Evolutionary conservation across 2,888 invertebrate species (phyloP).

Genomic region (Hyppa rectilinea): DNA sequence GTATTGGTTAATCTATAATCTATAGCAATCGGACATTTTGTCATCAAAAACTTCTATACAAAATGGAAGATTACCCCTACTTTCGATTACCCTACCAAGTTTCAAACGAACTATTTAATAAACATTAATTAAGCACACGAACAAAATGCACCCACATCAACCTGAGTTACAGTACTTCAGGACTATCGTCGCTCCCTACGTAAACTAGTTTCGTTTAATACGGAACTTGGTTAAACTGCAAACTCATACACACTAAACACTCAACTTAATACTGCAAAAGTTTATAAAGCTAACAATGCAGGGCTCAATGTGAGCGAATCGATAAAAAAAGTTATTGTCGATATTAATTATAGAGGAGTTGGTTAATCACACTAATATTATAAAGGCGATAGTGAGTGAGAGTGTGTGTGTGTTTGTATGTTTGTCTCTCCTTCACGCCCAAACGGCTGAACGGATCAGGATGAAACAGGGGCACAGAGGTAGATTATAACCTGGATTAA

Average conservation of each 20-base stretch:
- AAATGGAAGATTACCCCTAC: constrained; percentile 3
- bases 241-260: constrained; percentile 54
- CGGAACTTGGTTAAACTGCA: constrained; percentile 55
- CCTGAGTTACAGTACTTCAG: constrained; percentile 38
- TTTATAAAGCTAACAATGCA: constrained; percentile 53
- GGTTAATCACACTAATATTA: too few relatives aligned
- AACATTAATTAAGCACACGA: constrained; percentile 46
- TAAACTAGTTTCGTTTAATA: constrained; percentile 64
- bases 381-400: too few relatives aligned
- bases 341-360: neutral
- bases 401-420: too few relatives aligned
- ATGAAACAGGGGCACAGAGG: too few relatives aligned
- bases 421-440: too few relatives aligned
- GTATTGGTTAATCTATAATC: too few relatives aligned
- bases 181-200: constrained; percentile 35
- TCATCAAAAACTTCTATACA: neutral
- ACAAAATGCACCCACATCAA: constrained; percentile 50
- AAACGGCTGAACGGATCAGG: too few relatives aligned
- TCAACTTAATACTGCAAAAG: constrained; percentile 50
- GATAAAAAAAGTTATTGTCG: constrained; percentile 54
- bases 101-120: constrained; percentile 35
- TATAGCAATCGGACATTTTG: neutral
- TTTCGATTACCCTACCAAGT: constrained; percentile 28
- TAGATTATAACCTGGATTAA: too few relatives aligned
- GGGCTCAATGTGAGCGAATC: constrained; percentile 59